Evolutionary conservation across 2,888 invertebrate species (phyloP).

Genomic region (Arctia plantaginis): DNA sequence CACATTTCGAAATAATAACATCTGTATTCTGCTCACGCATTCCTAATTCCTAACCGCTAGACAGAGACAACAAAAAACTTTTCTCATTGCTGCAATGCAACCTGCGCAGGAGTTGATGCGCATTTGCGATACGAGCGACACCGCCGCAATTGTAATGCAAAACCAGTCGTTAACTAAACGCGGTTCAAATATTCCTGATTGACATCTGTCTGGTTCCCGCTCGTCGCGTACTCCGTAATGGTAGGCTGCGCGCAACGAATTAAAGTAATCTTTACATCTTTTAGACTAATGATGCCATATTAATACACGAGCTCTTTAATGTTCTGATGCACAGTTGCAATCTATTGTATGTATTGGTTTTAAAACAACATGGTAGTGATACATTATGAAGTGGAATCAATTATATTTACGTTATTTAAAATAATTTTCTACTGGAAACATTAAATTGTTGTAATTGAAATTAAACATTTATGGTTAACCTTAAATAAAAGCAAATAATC

Average conservation of each 20-base stretch:
- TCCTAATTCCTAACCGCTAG: not conserved
- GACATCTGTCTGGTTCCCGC: conserved; percentile 54
- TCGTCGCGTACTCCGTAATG: conserved; percentile 29
- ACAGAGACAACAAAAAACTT: conserved; percentile 38
- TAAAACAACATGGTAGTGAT: not conserved
- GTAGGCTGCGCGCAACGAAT: conserved; percentile 30
- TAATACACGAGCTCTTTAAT: not conserved
- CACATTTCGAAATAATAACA: conserved; percentile 57
- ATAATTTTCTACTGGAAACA: not conserved
- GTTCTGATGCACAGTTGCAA: not conserved
- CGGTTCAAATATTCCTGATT: conserved; percentile 60
- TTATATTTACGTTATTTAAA: not conserved
- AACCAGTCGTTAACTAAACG: conserved; percentile 60
- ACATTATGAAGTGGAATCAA: not conserved
- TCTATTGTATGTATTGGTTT: not conserved
- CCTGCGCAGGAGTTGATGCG: conserved; percentile 61
- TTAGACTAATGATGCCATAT: conserved; percentile 37
- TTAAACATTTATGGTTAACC: not conserved
- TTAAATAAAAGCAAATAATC: no score
- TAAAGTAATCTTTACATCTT: conserved; percentile 52
- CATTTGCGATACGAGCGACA: conserved; percentile 50
- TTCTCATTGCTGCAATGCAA: conserved; percentile 53
- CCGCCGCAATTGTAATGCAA: conserved; percentile 58
- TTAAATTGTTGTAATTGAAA: not conserved
- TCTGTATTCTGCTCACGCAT: conserved; percentile 45